Evolutionary conservation across 1,140 invertebrate species (phyloP).

Genomic region (Anastatus disparis): DNA sequence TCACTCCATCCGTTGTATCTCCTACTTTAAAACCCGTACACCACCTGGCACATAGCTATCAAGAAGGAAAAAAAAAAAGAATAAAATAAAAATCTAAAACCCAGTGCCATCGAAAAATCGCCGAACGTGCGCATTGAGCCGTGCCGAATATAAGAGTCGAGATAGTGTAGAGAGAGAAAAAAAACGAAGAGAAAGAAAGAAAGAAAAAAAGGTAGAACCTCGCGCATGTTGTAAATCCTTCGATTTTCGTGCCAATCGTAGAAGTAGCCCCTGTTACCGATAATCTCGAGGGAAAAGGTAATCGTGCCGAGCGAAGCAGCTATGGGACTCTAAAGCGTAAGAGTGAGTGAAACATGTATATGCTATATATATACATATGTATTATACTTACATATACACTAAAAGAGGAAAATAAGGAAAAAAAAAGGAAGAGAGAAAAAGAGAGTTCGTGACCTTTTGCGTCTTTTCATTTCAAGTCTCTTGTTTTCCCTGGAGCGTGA

Average conservation of each 20-base stretch:
- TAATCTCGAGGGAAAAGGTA: slow-evolving; percentile 37
- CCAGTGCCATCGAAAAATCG: slow-evolving; percentile 12
- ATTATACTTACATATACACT: no score
- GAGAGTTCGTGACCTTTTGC: neutral
- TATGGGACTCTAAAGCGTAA: neutral
- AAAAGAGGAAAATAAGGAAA: neutral
- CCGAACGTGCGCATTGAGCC: slow-evolving; percentile 1
- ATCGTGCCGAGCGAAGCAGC: slow-evolving; percentile 24
- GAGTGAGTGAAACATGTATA: no score
- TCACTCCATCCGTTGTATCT: no score
- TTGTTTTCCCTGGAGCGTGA: slow-evolving; percentile 35
- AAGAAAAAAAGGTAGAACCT: neutral
- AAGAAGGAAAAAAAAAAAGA: no score
- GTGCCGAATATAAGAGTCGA: neutral
- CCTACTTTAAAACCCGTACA: no score
- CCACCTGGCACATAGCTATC: no score
- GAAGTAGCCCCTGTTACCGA: no score
- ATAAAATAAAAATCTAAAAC: neutral
- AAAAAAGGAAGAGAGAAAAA: neutral
- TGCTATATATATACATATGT: no score
- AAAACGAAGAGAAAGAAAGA: neutral
- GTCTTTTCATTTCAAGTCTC: neutral
- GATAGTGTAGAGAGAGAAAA: neutral
- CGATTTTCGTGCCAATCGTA: slow-evolving; percentile 42
- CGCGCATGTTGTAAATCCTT: slow-evolving; percentile 28